Evolutionary conservation across 2,113 vertebrate species (phyloP), one percentile per base, ranked within the genome.

Genomic region (Heterotis niloticus): DNA sequence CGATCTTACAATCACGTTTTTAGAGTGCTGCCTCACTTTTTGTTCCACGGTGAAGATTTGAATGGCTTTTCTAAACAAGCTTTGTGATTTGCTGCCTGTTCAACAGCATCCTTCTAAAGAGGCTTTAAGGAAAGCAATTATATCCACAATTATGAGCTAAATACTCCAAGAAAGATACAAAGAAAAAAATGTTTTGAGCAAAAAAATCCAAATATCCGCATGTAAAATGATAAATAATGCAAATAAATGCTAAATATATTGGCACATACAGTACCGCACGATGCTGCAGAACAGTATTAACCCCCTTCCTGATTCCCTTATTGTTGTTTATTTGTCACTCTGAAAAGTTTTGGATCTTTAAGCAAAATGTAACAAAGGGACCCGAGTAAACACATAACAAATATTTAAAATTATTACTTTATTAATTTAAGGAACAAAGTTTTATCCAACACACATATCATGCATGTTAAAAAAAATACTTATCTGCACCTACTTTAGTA

Each of bases 151-250:
- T 51, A 51, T 44, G 29, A 34, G 75, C 26, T 34, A 64, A 51
- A 76, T 51, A 51, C 60, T 65, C 59, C 20, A 13, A 20, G 75
- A 57, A 60, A 76, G 64, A 78, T 52, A 78, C 17, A 78, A 65
- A 52, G 62, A 14, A 77, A 64, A 44, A n/a, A 76, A 60, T 24
- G 11, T 34, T 77, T 77, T 65, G n/a, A 65, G 65, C 44, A 28
- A 29, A 76, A 76, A 76, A 76, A 44, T 66, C 51, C 60, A 77
- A 77, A 77, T 77, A 18, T 60, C 62, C 24, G 62, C 18, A 65
- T 65, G 56, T 20, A 77, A 64, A 67, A 26, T 51, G 34, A 44
- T 4, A 34, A 51, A 70, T 70, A 70, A 70, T 51, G 68, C 68
- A 23, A 78, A 57, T 66, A 68, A 67, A 78, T 54, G 23, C 66